Base-by-base conservation (phyloP, 1,140 invertebrate species). In the Propsilocerus akamusi region DNA sequence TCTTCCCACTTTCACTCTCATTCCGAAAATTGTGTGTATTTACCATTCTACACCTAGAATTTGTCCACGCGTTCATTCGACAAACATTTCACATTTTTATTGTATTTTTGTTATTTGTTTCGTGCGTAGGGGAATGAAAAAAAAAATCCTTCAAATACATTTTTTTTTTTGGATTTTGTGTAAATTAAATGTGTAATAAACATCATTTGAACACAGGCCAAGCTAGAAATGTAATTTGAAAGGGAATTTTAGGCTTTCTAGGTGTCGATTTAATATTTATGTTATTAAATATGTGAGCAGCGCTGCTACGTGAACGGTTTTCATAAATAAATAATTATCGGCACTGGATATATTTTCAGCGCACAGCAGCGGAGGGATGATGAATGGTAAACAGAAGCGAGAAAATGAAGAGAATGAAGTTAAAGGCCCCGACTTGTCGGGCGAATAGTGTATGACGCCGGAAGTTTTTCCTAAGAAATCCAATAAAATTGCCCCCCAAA, bases 131-230 rank as follows among this genome's bases (percentile, higher is more conserved):
- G n/a, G 14, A 17, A 17, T 20, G 34, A 30, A n/a, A 3, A 41
- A 20, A 41, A 20, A 41, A 14, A 41, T 41, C 10, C 14, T 20
- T 41, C 8, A 41, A 41, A 41, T 41, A 8, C 14, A 5, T 17
- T 37, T 37, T 17, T 41, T 17, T 14, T 37, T 37, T n/a, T n/a
- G n/a, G n/a, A n/a, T n/a, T n/a, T 41, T 17, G 5, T 41, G n/a
- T 41, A 41, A 41, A 41, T 41, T 41, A 41, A 41, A 41, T 41
- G 34, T 41, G 34, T 41, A 41, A 41, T 41, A 41, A 41, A 41
- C 34, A 41, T 14, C 14, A n/a, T 41, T 20, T 6, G 22, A 41
- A 17, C n/a, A 41, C 10, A 41, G 14, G 4, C 28, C 10, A 30
- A 7, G n/a, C 10, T 30, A 11, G 28, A 30, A 41, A 41, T 14